phyloP scores from a whole-genome alignment of 2,113 vertebrate genomes.

The Toxotes jaculatrix region DNA sequence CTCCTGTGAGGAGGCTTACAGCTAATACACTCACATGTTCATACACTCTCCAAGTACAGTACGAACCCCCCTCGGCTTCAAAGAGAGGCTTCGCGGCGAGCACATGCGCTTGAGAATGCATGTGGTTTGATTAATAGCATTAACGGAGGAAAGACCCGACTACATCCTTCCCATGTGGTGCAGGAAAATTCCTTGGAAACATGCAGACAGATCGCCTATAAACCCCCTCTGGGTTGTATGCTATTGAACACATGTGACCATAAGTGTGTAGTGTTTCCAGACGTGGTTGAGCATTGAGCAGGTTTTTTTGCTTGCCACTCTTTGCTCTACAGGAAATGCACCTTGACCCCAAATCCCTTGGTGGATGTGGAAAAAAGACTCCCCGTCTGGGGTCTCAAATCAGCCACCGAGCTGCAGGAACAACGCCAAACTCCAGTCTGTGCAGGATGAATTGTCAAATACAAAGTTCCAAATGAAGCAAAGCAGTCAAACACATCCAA shows the following conservation, averaged over 20 bases:
- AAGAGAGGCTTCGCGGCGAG: slow-evolving; percentile 45
- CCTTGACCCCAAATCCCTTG: slow-evolving; percentile 70
- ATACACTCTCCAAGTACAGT: slow-evolving; percentile 16
- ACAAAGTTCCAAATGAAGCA: slow-evolving; percentile 1
- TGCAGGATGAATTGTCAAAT: slow-evolving; percentile 5
- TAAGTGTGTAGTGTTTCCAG: slow-evolving; percentile 52
- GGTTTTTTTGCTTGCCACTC: slow-evolving; percentile 12
- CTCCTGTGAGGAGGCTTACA: slow-evolving; percentile 45
- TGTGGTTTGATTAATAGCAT: slow-evolving; percentile 76
- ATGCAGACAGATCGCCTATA: slow-evolving; percentile 54
- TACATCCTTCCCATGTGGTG: slow-evolving; percentile 71
- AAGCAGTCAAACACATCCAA: slow-evolving; percentile 10
- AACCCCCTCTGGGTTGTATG: slow-evolving; percentile 22
- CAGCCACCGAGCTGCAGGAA: slow-evolving; percentile 1
- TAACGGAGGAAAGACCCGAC: slow-evolving; percentile 53
- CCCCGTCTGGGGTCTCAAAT: slow-evolving; percentile 15
- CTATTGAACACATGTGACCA: slow-evolving; percentile 68
- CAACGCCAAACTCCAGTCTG: neutral
- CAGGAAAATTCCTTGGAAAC: slow-evolving; percentile 65
- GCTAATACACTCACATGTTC: slow-evolving; percentile 60
- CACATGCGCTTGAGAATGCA: slow-evolving; percentile 56
- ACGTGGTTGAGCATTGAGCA: slow-evolving; percentile 30
- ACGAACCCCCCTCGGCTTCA: slow-evolving; percentile 43
- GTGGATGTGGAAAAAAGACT: slow-evolving; percentile 47
- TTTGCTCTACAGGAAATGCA: slow-evolving; percentile 71